These are phyloP conservation scores for Byasa hedistus DNA, from an alignment of 2,888 invertebrate genomes.

Conservation along the genomic window DNA sequence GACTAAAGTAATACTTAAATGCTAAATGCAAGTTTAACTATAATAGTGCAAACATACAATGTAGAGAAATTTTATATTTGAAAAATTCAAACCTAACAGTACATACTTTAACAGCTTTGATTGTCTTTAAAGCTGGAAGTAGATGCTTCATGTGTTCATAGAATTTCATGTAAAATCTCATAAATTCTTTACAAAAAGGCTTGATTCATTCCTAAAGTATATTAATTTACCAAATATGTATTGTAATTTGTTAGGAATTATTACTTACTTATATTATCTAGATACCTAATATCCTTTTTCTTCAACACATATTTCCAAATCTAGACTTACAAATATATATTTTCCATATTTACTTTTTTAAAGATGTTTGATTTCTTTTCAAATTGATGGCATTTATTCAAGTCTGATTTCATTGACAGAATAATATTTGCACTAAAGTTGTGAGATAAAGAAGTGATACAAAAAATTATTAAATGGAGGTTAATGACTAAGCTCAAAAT, in stretches of 20 bases:
- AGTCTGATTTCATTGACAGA: neutral
- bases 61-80: neutral
- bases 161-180: conserved; percentile 7
- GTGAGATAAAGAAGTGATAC: neutral
- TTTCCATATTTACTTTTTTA: neutral
- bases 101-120: neutral
- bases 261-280: neutral
- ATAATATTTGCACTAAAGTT: conserved; percentile 3
- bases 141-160: conserved; percentile 9
- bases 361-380: conserved; percentile 6
- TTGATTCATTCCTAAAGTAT: conserved; percentile 24
- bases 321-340: neutral
- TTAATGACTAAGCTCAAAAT: neutral
- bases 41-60: conserved; percentile 12
- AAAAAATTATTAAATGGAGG: neutral
- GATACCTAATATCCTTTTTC: neutral
- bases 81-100: too few species aligned
- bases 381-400: conserved; percentile 23
- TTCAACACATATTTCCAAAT: neutral
- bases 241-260: neutral
- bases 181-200: conserved; percentile 11
- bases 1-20: conserved; percentile 4
- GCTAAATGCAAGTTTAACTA: conserved; percentile 10
- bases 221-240: conserved; percentile 8
- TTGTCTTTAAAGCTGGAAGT: conserved; percentile 13